Evolutionary conservation across 2,113 vertebrate genomes (phyloP).

Genomic region (Orientallactaga bullata): DNA sequence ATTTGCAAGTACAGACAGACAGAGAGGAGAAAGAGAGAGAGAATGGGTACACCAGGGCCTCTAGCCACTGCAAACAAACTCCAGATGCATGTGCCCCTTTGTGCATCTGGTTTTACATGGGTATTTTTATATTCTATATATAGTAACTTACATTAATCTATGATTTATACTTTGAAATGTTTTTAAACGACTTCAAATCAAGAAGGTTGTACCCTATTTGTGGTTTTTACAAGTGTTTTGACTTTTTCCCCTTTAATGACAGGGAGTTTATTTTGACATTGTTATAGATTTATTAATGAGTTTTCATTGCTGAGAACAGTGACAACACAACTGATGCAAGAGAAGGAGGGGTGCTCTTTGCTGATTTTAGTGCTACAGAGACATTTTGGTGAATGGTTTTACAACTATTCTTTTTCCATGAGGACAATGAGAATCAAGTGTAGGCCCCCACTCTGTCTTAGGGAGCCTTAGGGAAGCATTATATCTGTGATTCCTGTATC

Average conservation of each 20-base stretch:
- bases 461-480: rapidly evolving
- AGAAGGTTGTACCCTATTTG: rapidly evolving
- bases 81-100: too few relatives aligned
- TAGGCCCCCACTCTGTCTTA: background rate
- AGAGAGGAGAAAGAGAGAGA: too few relatives aligned
- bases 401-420: background rate
- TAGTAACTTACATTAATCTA: background rate
- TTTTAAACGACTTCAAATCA: background rate
- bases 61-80: too few relatives aligned
- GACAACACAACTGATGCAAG: background rate
- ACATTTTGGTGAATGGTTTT: background rate
- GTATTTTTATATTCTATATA: background rate
- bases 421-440: background rate
- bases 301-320: background rate
- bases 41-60: too few relatives aligned
- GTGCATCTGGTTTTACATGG: too few relatives aligned
- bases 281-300: background rate
- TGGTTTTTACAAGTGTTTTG: background rate
- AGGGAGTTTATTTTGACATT: background rate
- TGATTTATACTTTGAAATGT: background rate
- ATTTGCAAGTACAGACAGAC: too few relatives aligned
- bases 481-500: background rate
- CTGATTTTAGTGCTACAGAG: background rate
- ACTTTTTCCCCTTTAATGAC: background rate
- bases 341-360: background rate